Evolutionary conservation across 1,140 invertebrate species (phyloP).

Genomic region (Pantala flavescens): DNA sequence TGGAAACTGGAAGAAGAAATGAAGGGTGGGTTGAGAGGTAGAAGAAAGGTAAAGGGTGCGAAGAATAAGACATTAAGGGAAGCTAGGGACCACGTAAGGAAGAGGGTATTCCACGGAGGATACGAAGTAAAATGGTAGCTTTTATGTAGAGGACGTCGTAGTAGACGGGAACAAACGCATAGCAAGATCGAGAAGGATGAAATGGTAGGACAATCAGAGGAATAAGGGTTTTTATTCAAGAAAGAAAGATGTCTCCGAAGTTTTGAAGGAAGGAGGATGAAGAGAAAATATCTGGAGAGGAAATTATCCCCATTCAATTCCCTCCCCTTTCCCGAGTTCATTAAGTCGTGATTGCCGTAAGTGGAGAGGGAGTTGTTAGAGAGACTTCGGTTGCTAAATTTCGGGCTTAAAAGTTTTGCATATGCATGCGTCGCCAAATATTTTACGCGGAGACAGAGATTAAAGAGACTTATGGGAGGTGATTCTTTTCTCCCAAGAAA

Average conservation of each 20-base stretch:
- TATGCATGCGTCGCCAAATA: background rate
- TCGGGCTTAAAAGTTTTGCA: background rate
- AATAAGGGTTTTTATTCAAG: background rate
- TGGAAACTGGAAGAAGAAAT: background rate
- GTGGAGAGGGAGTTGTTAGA: background rate
- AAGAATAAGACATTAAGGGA: background rate
- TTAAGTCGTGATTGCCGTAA: conserved; percentile 1
- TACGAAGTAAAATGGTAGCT: background rate
- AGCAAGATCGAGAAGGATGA: background rate
- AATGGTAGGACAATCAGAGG: background rate
- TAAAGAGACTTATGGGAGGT: background rate
- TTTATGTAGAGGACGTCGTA: background rate
- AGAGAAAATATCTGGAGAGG: background rate
- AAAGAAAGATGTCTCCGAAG: background rate
- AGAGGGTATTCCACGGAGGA: background rate
- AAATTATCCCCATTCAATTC: conserved; percentile 2
- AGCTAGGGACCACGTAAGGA: background rate
- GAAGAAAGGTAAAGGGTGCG: background rate
- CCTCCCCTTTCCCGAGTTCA: background rate
- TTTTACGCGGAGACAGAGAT: background rate
- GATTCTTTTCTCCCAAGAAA: too few species aligned
- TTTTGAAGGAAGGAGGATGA: background rate
- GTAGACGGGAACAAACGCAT: background rate
- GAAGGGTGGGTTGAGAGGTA: background rate
- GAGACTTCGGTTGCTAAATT: background rate